phyloP scores from a whole-genome alignment of 2,888 invertebrate species.

The Cerceris ruficornis region DNA sequence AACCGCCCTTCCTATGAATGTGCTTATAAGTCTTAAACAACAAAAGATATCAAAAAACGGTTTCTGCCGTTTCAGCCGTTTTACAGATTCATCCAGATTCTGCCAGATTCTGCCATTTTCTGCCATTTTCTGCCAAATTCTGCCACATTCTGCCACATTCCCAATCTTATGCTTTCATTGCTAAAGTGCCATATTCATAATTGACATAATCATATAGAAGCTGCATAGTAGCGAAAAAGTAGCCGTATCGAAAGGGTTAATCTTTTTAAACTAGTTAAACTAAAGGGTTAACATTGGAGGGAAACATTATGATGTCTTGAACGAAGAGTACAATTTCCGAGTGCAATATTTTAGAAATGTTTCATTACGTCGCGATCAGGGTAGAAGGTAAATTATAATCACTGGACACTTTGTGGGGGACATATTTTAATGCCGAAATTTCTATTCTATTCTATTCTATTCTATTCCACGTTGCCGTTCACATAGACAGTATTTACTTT shows the following conservation, averaged over 20 bases:
- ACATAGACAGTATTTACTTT: constrained; percentile 61
- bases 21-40: too few species aligned
- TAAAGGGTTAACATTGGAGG: constrained; percentile 6
- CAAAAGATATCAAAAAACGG: too few species aligned
- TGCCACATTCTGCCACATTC: too few species aligned
- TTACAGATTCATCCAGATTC: too few species aligned
- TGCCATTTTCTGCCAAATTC: too few species aligned
- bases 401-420: not conserved
- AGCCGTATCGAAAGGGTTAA: constrained; percentile 7
- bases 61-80: too few species aligned
- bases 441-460: constrained; percentile 45
- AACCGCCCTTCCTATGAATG: too few species aligned
- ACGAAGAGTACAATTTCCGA: not conserved
- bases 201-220: not conserved
- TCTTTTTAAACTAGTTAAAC: too few species aligned
- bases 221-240: not conserved
- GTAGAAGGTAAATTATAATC: constrained; percentile 37
- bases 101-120: too few species aligned
- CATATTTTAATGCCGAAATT: constrained; percentile 49
- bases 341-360: not conserved
- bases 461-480: constrained; percentile 49
- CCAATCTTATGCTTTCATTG: too few species aligned
- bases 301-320: not conserved
- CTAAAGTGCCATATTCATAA: too few species aligned
- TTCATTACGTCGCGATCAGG: not conserved